Evolutionary conservation across 2,797 vertebrate species (phyloP).

Genomic region (Phataginus tricuspis): DNA sequence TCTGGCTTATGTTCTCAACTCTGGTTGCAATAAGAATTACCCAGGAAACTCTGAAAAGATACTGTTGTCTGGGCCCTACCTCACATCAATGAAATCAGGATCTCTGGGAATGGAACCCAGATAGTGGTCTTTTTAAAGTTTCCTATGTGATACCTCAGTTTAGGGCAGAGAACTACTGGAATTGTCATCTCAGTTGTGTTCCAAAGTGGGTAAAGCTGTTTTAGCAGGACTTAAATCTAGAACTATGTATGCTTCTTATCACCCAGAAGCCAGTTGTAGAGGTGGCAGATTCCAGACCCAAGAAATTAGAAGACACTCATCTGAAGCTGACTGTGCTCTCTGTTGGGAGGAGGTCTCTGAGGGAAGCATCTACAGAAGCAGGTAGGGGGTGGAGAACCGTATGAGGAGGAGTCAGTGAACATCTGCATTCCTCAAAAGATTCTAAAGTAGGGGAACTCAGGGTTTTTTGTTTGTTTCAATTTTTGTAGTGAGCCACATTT

Average conservation of each 20-base stretch:
- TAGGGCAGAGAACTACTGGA: not conserved
- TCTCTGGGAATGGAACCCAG: not conserved
- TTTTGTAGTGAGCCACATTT: not conserved
- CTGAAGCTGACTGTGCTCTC: not conserved
- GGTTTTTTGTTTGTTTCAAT: not conserved
- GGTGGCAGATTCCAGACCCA: not conserved
- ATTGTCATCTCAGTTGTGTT: not conserved
- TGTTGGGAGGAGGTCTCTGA: not conserved
- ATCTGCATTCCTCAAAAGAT: not conserved
- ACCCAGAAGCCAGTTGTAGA: not conserved
- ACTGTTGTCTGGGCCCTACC: not conserved
- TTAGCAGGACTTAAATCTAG: not conserved
- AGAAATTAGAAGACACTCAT: not conserved
- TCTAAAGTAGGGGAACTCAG: not conserved
- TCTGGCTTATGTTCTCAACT: conserved; percentile 33
- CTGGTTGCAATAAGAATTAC: not conserved
- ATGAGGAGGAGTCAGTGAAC: not conserved
- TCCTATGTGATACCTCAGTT: not conserved
- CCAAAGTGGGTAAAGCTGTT: not conserved
- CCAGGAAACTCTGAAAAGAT: not conserved
- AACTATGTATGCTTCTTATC: not conserved
- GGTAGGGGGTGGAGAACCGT: not conserved
- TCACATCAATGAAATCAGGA: not conserved
- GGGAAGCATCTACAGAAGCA: not conserved
- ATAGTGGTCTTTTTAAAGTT: not conserved